These are phyloP conservation scores for Morpho deidamia DNA, from an alignment of 2,888 invertebrate species.

Conservation along the genomic window DNA sequence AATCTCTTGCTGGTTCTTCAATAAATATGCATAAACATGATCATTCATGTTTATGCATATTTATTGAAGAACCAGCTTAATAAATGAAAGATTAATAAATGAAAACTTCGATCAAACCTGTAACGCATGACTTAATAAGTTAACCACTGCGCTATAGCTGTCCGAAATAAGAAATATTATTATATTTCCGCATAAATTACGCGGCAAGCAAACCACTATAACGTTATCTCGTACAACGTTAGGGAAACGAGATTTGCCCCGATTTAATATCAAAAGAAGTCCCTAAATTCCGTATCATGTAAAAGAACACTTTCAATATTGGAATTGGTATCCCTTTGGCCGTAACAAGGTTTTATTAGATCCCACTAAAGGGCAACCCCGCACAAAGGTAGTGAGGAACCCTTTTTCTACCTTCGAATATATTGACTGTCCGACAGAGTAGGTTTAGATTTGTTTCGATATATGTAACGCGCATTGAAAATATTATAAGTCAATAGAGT, in stretches of 20 bases:
- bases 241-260: conserved; percentile 62
- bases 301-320: conserved; percentile 78
- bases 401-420: conserved; percentile 76
- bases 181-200: conserved; percentile 21
- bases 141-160: too few species aligned
- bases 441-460: neutral
- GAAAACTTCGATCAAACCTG: too few species aligned
- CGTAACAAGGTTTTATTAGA: conserved; percentile 79
- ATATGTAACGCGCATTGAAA: conserved; percentile 4
- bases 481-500: too few species aligned
- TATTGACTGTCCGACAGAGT: conserved; percentile 71
- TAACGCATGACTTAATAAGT: too few species aligned
- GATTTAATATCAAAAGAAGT: conserved; percentile 75
- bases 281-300: conserved; percentile 78
- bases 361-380: conserved; percentile 77
- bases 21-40: too few species aligned
- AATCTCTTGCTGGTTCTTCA: too few species aligned
- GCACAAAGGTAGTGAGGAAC: conserved; percentile 76
- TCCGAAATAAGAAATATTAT: neutral
- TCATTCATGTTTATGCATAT: too few species aligned
- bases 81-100: too few species aligned
- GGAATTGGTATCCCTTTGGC: conserved; percentile 77
- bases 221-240: conserved; percentile 44
- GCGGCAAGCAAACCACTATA: conserved; percentile 34
- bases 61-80: too few species aligned